Base-by-base conservation (phyloP, 2,888 invertebrate species). In the Coleophora deauratella region DNA sequence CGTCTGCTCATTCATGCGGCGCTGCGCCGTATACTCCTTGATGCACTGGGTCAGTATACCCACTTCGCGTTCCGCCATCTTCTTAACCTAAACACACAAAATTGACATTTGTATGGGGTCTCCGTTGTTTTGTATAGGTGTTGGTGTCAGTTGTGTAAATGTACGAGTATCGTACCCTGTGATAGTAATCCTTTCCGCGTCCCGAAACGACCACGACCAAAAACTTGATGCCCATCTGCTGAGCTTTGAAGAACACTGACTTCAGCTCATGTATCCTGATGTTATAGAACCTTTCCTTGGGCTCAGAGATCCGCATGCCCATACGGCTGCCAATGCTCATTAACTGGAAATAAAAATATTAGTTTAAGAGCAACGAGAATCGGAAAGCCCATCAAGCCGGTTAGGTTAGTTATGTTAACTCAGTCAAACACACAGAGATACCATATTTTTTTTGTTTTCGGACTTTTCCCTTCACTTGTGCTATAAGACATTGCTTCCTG, bases 1-100 rank as follows among this genome's bases (percentile, higher is more conserved):
- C 0, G 94, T 93, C 41, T 90, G 84, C 0, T 59, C 57, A 51
- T 89, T 91, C 63, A 91, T 74, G 1, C 67, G 63, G 0, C 52
- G 55, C 0, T 45, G 33, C 0, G 68, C 67, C 0, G 86, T 86
- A 1, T 47, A 34, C 28, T 81, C 81, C 42, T 67, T 84, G 46
- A 91, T 86, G 70, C 92, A 96, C 65, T 92, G 96, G 0, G 93
- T 94, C 34, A 93, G 65, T 41, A 92, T 85, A 0, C 93, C 93
- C 10, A 89, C 81, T 10, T 80, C 75, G 1, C 91, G 60, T 68
- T 95, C 94, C 0, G 93, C 91, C 10, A 86, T 73, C 59, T 90
- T 88, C 57, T 94, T 94, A 0, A 93, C 88, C 72, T 84, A 66
- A 27, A 52, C 34, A 14, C 27, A 37, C 42, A 11, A 31, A 31